Base-by-base conservation (phyloP, 1,140 invertebrate species). In the Pentalonia nigronervosa region DNA sequence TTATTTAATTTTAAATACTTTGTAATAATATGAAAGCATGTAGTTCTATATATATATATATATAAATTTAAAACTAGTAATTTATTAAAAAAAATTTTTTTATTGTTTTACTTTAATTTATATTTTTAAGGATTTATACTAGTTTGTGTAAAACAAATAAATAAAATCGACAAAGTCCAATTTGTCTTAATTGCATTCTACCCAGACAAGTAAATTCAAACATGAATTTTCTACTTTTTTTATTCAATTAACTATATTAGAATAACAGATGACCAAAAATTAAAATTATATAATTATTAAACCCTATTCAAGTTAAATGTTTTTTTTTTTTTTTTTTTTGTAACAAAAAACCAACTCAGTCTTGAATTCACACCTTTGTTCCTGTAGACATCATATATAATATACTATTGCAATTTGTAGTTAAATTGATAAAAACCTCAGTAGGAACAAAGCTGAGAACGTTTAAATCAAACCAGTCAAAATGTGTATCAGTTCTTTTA, bases 381-480 rank as follows among this genome's bases (percentile, higher is more conserved):
- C 89, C 89, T 90, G 53, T 90, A 90, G 53, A 90, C 89, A n/a
- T 67, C 56, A 67, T 67, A 60, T 60, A 60, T 90, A 90, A 90
- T 90, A 90, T 67, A 67, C 89, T 90, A 90, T 90, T 90, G 89
- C 89, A 90, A 90, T 90, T 90, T 90, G 53, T 90, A 67, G 56
- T 67, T 45, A 84, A 84, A n/a, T 92, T 92, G 76, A 50, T 81
- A 83, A 92, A 83, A 92, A 86, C 48, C 48, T 83, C 91, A 84
- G 48, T 56, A 93, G 81, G 67, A 93, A 93, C 91, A 93, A 93
- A 93, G 91, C 48, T 84, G 91, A 93, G 81, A 93, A 93, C 86
- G 91, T 93, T 93, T 93, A 93, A 84, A 93, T 84, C 76, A 93
- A 93, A 93, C 91, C 91, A 93, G 91, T 93, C 91, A 84, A 84